Conservation (phyloP, 37 sponge, comb jelly and placozoan species). For the Eunapius fragilis region DNA sequence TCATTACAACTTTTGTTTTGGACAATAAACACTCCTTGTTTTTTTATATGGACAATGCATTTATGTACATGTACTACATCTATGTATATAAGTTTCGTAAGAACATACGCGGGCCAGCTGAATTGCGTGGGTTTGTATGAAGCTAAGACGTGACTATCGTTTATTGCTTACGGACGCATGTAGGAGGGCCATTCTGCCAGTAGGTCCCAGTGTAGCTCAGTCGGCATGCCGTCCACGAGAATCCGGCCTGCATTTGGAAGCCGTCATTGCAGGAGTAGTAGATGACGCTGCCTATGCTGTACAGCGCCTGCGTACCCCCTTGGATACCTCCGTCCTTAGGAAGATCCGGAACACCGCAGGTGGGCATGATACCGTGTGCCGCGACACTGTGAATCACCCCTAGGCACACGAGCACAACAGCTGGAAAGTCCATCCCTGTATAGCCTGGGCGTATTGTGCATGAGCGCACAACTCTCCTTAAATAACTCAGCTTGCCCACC, state of each 20-base stretch:
- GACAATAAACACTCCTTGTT: too few relatives aligned
- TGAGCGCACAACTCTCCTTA: not conserved
- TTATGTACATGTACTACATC: too few relatives aligned
- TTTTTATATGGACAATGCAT: too few relatives aligned
- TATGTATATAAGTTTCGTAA: too few relatives aligned
- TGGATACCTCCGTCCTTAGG: not conserved
- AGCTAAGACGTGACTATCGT: too few relatives aligned
- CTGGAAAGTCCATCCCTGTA: not conserved
- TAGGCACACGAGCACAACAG: not conserved
- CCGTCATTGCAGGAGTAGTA: slow-evolving; percentile 1
- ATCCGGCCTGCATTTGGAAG: not conserved
- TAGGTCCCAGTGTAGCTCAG: not conserved
- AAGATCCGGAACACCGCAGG: not conserved
- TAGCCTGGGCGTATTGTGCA: not conserved
- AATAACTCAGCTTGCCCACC: too few relatives aligned
- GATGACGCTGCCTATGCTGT: not conserved
- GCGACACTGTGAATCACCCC: not conserved
- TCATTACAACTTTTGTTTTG: too few relatives aligned
- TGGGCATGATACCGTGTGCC: not conserved
- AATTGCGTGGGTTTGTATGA: too few relatives aligned
- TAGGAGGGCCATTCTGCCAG: slow-evolving; percentile 1
- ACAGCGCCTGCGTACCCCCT: not conserved
- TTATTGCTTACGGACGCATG: slow-evolving; percentile 8
- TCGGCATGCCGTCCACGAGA: not conserved
- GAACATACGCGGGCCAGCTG: too few relatives aligned